Evolutionary conservation across 1,140 invertebrate species (phyloP).

Genomic region (Drosophila leontia): DNA sequence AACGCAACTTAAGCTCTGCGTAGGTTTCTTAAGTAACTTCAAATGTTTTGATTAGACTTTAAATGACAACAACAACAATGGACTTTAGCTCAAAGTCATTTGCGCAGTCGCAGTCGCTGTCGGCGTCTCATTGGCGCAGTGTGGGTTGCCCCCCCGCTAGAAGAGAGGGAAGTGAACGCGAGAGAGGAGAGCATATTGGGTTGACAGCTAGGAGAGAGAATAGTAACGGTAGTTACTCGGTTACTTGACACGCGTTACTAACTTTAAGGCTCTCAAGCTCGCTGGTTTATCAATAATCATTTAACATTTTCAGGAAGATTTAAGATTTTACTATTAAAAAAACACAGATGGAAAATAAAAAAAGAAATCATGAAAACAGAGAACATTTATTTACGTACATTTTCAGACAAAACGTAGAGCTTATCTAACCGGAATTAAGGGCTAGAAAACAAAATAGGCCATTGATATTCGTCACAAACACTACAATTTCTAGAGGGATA

Average conservation of each 20-base stretch:
- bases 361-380: neutral
- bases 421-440: neutral
- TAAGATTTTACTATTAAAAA: neutral
- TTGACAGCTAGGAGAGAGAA: neutral
- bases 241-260: neutral
- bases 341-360: neutral
- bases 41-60: slow-evolving; percentile 83
- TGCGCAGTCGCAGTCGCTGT: slow-evolving; percentile 52
- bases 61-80: slow-evolving; percentile 71
- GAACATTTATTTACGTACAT: neutral
- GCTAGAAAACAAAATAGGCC: neutral
- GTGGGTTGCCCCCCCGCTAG: slow-evolving; percentile 50
- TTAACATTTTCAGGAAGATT: no score
- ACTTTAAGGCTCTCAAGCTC: neutral
- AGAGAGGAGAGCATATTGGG: slow-evolving; percentile 1
- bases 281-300: neutral
- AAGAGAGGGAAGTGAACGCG: slow-evolving; percentile 9
- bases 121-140: slow-evolving; percentile 35
- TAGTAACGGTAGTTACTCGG: neutral
- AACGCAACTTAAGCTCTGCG: slow-evolving; percentile 80
- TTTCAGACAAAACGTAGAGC: neutral
- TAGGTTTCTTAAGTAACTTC: slow-evolving; percentile 82
- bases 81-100: slow-evolving; percentile 56
- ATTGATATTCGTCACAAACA: neutral
- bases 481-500: slow-evolving; percentile 3